Evolutionary conservation across 2,888 invertebrate species (phyloP), one percentile per base, ranked within the genome.

Genomic region (Pachliopta kotzebuea): DNA sequence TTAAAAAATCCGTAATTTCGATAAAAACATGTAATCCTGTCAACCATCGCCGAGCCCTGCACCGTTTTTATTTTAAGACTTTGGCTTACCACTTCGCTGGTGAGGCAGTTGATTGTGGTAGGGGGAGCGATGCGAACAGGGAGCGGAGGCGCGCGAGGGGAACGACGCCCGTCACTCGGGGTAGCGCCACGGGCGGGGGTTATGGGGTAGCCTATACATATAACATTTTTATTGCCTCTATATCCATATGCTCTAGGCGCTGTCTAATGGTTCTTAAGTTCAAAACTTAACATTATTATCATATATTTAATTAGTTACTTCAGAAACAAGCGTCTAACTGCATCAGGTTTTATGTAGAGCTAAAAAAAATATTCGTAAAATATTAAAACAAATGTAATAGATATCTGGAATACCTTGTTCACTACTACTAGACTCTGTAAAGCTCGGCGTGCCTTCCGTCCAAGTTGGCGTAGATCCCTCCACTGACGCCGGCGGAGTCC

Each of bases 371-470:
- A 14, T 37, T 0, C 14, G 37, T 37, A 14, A 14, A 37, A 37
- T 26, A 11, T 37, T 37, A 37, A 37, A 37, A 37, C n/a, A n/a
- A n/a, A n/a, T n/a, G n/a, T n/a, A n/a, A n/a, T 11, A 29, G 14
- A 31, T 14, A 37, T 14, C 14, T 37, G 14, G 29, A 8, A 29
- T 57, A 86, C 96, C 96, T 92, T 95, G 95, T 89, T 97, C 97
- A 91, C 97, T 97, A 90, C 98, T 97, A 89, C 98, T 98, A 77
- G 98, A 98, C 87, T 98, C 98, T 50, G 98, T 98, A 91, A 98
- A 98, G 84, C 98, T 98, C 67, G 98, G 98, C 73, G 98, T 98
- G 77, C 98, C 98, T 92, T 98, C 98, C 57, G 98, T 98, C 97
- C 98, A 98, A 54, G 98, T 98, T n/a, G 98, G 98, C 50, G 98